These are phyloP conservation scores for Galaxea fascicularis DNA, from an alignment of 92 coral and sea anemone genomes.

Conservation along the genomic window DNA sequence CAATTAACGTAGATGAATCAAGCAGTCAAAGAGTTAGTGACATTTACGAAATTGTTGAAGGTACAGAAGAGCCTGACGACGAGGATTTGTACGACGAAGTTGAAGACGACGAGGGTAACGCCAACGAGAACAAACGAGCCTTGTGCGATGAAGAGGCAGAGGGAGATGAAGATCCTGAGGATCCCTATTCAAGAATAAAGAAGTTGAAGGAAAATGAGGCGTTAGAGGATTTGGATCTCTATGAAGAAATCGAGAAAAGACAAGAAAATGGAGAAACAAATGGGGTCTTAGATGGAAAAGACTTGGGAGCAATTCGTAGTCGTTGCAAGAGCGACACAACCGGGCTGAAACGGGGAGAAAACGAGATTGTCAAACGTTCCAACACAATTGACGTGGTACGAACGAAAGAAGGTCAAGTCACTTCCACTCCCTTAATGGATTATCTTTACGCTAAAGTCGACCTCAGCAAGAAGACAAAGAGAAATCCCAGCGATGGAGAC, in stretches of 20 bases:
- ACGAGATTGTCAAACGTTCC: slow-evolving; percentile 13
- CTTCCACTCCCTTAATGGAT: slow-evolving; percentile 20
- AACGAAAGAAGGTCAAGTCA: not conserved
- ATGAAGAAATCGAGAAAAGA: slow-evolving; percentile 13
- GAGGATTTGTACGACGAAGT: slow-evolving; percentile 19
- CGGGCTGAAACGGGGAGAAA: not conserved
- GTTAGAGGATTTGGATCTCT: not conserved
- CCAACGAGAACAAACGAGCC: not conserved
- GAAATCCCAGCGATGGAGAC: not conserved
- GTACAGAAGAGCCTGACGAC: not conserved
- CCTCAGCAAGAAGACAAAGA: slow-evolving; percentile 49
- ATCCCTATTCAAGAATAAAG: slow-evolving; percentile 29
- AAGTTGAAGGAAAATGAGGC: not conserved
- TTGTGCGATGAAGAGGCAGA: not conserved
- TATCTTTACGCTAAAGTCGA: slow-evolving; percentile 71
- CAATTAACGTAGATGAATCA: slow-evolving; percentile 22
- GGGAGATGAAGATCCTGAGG: not conserved
- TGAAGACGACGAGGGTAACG: not conserved
- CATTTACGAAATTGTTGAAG: slow-evolving; percentile 25
- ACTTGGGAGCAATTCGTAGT: not conserved
- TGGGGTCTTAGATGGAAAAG: not conserved
- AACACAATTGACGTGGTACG: slow-evolving; percentile 29
- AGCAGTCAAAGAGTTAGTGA: not conserved
- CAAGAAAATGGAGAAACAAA: not conserved
- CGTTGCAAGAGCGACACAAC: slow-evolving; percentile 20